These are phyloP conservation scores for Aegypius monachus DNA, from an alignment of 2,113 vertebrate genomes.

Conservation along the genomic window DNA sequence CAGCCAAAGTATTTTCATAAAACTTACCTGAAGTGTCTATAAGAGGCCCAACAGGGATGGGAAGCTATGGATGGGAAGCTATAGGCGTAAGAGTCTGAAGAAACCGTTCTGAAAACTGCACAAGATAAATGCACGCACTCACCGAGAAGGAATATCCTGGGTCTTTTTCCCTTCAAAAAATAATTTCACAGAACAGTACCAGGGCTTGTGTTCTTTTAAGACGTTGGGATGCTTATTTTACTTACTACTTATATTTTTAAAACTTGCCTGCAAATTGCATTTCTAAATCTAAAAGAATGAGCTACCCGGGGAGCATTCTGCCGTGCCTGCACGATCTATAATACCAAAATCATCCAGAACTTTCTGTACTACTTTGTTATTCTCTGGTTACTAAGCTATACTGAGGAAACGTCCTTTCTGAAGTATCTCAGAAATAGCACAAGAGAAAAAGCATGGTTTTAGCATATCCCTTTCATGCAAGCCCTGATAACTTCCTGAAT, in stretches of 20 bases:
- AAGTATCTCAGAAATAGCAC: slow-evolving; percentile 1
- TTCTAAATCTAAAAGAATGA: not conserved
- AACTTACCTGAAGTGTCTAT: not conserved
- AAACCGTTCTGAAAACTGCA: not conserved
- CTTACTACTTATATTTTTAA: not conserved
- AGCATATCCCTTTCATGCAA: not conserved
- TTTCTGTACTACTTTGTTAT: not conserved
- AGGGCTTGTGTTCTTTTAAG: not conserved
- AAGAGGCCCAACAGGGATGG: not conserved
- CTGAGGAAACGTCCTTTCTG: not conserved
- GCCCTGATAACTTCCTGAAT: not conserved
- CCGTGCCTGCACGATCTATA: not conserved
- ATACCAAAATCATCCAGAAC: not conserved
- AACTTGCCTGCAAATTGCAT: not conserved
- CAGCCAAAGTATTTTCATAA: not conserved
- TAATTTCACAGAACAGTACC: not conserved
- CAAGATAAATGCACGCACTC: not conserved
- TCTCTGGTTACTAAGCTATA: not conserved
- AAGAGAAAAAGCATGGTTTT: not conserved
- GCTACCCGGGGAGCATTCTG: not conserved
- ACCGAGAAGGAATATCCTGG: not conserved
- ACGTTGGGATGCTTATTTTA: not conserved
- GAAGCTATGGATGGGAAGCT: not conserved
- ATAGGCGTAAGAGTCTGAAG: not conserved
- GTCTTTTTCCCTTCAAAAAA: not conserved